Conservation (phyloP, 23 tunicate species). For the Trididemnum miniatum region DNA sequence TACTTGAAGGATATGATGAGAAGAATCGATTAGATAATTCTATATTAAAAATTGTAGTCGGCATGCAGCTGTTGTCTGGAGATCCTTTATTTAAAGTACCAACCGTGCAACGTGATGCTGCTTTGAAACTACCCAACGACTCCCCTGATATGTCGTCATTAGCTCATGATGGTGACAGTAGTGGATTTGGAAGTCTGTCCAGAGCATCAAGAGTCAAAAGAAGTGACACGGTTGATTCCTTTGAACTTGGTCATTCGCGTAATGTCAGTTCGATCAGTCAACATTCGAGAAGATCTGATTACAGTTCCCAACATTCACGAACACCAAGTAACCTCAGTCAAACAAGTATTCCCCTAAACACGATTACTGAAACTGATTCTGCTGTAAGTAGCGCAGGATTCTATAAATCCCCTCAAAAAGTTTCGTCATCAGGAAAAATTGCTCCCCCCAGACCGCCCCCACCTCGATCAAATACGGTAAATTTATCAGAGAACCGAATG, state of each 20-base stretch:
- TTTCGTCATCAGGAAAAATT: not conserved
- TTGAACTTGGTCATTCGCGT: conserved; percentile 69
- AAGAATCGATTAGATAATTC: conserved; percentile 81
- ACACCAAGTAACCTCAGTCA: conserved; percentile 81
- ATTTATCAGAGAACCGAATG: conserved; percentile 39
- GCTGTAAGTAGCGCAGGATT: conserved; percentile 10
- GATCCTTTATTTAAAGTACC: conserved; percentile 85
- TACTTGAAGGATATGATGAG: conserved; percentile 84
- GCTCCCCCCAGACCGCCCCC: conserved; percentile 43
- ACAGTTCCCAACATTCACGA: conserved; percentile 74
- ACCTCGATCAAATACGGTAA: conserved; percentile 38
- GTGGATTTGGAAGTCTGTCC: conserved; percentile 90
- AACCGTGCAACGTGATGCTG: conserved; percentile 44
- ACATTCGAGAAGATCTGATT: conserved; percentile 73
- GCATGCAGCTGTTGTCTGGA: conserved; percentile 85
- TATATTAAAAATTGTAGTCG: conserved; percentile 69
- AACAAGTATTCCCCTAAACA: conserved; percentile 34
- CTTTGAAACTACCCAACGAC: conserved; percentile 50
- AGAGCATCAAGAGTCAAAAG: conserved; percentile 23
- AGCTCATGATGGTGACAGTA: conserved; percentile 65
- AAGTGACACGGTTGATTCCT: conserved; percentile 30
- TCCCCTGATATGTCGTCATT: not conserved
- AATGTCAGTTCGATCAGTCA: conserved; percentile 81
- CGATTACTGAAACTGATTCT: conserved; percentile 40
- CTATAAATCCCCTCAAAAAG: conserved; percentile 36